Conservation (phyloP, 2,113 vertebrate species). For the Sinocyclocheilus maitianheensis region DNA sequence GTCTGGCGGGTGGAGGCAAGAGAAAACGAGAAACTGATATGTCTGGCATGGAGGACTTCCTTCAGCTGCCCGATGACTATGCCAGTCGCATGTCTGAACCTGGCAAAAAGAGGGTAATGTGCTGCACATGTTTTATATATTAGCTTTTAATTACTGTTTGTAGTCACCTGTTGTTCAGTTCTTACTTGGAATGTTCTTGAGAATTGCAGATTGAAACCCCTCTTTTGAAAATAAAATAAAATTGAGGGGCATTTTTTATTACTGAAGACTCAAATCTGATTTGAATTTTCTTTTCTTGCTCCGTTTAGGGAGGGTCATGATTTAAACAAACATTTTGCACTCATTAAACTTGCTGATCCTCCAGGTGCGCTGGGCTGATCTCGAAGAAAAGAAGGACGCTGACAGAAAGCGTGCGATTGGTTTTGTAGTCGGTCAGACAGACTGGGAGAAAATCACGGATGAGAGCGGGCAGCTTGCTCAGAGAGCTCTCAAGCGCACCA, state of each 20-base stretch:
- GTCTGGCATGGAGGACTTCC: conserved; percentile 92
- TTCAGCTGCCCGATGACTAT: conserved; percentile 97
- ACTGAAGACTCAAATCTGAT: neutral
- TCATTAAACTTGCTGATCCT: neutral
- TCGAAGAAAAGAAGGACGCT: conserved; percentile 97
- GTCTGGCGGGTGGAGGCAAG: conserved; percentile 88
- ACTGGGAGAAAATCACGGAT: conserved; percentile 99
- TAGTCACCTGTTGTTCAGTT: neutral
- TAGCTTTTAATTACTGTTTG: neutral
- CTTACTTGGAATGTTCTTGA: neutral
- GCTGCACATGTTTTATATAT: neutral
- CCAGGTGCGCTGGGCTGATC: conserved; percentile 97
- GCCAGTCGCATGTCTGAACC: conserved; percentile 93
- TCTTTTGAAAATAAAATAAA: neutral
- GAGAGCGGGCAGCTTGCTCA: conserved; percentile 95
- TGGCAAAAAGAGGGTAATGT: conserved; percentile 94
- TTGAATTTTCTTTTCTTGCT: neutral
- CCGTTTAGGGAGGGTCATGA: neutral
- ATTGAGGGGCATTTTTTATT: neutral
- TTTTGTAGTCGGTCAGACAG: conserved; percentile 98
- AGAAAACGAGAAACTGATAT: conserved; percentile 89
- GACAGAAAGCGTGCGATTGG: conserved; percentile 97
- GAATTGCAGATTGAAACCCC: neutral
- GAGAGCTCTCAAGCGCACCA: conserved; percentile 97
- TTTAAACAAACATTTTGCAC: neutral